phyloP scores from a whole-genome alignment of 2,113 vertebrate genomes.

The Myiagra hebetior region DNA sequence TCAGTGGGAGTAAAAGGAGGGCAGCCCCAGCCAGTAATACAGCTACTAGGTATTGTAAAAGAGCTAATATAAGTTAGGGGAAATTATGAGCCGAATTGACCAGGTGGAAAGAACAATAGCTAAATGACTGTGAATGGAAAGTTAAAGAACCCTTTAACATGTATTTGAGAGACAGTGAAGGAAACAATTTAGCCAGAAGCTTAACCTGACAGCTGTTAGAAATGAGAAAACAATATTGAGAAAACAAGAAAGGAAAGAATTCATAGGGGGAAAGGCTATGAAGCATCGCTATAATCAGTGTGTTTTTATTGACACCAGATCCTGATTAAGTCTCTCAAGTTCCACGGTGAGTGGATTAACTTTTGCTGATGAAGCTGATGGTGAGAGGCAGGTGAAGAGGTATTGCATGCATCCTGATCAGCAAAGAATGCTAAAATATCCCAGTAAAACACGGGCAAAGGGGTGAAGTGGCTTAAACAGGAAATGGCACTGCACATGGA shows the following conservation, averaged over 20 bases:
- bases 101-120: conserved; percentile 4
- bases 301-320: background rate
- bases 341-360: background rate
- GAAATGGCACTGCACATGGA: background rate
- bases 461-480: background rate
- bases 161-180: background rate
- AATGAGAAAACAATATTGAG: background rate
- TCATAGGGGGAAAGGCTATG: background rate
- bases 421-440: background rate
- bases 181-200: background rate
- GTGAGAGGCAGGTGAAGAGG: background rate
- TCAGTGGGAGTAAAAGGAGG: background rate
- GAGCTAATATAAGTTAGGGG: background rate
- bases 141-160: background rate
- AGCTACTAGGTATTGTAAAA: background rate
- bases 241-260: background rate
- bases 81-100: conserved; percentile 13
- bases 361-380: background rate
- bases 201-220: background rate
- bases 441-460: background rate
- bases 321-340: background rate
- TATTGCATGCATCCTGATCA: background rate
- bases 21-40: background rate
- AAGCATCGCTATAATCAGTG: background rate
- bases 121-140: conserved; percentile 32